Conservation (phyloP, 2,113 vertebrate species). For the Macaca nemestrina region DNA sequence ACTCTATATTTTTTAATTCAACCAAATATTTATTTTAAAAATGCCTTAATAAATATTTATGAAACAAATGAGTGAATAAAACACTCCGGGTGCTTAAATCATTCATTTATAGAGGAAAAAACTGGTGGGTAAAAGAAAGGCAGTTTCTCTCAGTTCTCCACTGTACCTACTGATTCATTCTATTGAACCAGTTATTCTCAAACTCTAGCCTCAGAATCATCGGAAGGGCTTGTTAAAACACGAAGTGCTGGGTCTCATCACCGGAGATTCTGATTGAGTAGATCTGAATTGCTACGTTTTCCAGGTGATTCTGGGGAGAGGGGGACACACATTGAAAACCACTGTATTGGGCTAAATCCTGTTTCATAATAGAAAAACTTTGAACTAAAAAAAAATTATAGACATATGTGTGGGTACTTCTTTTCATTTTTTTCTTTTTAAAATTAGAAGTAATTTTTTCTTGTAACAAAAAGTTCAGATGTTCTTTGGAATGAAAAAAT, state of each 20-base stretch:
- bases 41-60: not conserved
- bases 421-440: not conserved
- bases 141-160: not conserved
- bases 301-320: not conserved
- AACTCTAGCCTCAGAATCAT: not conserved
- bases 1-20: not conserved
- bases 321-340: not conserved
- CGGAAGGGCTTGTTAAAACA: not conserved
- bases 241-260: not conserved
- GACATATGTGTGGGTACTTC: not conserved
- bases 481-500: not conserved
- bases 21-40: not conserved
- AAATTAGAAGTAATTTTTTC: not conserved
- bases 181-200: not conserved
- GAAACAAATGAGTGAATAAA: constrained; percentile 1
- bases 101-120: not conserved
- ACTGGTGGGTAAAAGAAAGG: not conserved
- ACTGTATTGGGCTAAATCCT: not conserved
- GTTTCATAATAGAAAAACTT: not conserved
- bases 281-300: not conserved
- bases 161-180: not conserved
- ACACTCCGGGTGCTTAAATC: not conserved
- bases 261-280: not conserved
- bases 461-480: not conserved
- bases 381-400: not conserved